These are phyloP conservation scores for Gallinago paraguaiae DNA, from an alignment of 2,113 vertebrate species.

Conservation along the genomic window DNA sequence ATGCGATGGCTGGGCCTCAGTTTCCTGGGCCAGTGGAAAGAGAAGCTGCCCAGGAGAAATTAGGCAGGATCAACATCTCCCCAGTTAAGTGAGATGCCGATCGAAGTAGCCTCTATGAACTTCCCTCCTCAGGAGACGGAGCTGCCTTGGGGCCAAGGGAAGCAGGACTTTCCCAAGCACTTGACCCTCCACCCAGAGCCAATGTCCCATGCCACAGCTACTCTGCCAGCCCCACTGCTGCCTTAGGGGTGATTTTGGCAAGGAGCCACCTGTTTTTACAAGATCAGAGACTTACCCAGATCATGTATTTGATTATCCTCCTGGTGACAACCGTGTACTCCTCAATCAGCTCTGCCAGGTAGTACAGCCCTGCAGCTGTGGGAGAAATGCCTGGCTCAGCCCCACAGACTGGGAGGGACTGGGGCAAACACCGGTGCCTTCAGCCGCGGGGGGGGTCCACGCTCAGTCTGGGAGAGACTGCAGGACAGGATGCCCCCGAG, in stretches of 20 bases:
- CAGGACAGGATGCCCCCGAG: not conserved
- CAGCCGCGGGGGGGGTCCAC: accelerated
- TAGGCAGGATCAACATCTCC: not conserved
- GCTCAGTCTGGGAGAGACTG: not conserved
- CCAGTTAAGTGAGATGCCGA: accelerated
- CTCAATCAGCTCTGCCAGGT: slow-evolving; percentile 94
- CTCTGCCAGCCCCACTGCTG: not conserved
- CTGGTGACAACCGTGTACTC: slow-evolving; percentile 94
- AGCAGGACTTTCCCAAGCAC: not conserved
- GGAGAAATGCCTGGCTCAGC: not conserved
- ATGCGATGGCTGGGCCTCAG: accelerated
- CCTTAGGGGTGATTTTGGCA: accelerated
- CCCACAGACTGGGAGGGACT: not conserved
- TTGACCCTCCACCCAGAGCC: not conserved
- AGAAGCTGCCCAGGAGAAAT: not conserved
- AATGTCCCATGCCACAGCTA: not conserved
- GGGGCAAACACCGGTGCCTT: no score
- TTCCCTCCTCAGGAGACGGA: accelerated
- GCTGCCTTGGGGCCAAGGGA: not conserved
- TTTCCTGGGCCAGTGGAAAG: not conserved
- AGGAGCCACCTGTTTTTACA: not conserved
- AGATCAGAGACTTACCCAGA: slow-evolving; percentile 83
- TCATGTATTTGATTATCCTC: slow-evolving; percentile 97
- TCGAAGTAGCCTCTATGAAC: accelerated
- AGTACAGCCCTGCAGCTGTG: slow-evolving; percentile 92